phyloP scores from a whole-genome alignment of 2,113 vertebrate genomes.

The Dascyllus trimaculatus region DNA sequence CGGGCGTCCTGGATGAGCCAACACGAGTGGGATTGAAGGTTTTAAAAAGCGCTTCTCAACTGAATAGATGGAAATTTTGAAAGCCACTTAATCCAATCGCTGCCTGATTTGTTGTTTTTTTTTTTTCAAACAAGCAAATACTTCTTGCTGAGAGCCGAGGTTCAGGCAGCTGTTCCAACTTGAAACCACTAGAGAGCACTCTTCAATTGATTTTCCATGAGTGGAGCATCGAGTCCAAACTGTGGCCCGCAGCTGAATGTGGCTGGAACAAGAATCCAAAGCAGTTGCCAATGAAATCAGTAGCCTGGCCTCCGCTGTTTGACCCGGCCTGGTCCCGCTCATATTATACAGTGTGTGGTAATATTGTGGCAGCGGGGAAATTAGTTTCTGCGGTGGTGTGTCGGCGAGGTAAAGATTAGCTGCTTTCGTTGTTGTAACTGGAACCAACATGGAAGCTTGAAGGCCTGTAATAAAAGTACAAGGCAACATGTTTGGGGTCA shows the following conservation, averaged over 20 bases:
- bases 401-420: constrained; percentile 58
- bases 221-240: constrained; percentile 13
- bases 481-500: constrained; percentile 49
- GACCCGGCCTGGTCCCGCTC: constrained; percentile 43
- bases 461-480: constrained; percentile 39
- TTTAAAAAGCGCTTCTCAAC: constrained; percentile 8
- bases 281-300: constrained; percentile 71
- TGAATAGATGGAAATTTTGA: constrained; percentile 18
- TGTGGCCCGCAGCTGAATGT: constrained; percentile 44
- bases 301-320: constrained; percentile 49
- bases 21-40: constrained; percentile 28
- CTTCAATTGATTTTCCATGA: constrained; percentile 71
- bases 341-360: constrained; percentile 60
- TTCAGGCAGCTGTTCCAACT: constrained; percentile 59
- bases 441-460: constrained; percentile 55
- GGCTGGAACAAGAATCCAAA: constrained; percentile 45
- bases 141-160: not conserved
- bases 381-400: constrained; percentile 56
- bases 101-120: too few relatives aligned
- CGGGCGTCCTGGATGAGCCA: constrained; percentile 12
- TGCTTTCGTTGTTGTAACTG: constrained; percentile 68
- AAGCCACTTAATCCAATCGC: constrained; percentile 44
- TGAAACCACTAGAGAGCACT: constrained; percentile 78
- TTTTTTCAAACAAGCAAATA: too few relatives aligned
- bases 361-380: constrained; percentile 63